A percentile compares a stretch with the other conserved stretches of the same genome.
These are phyloP conservation scores for Rhimphoctona megacephalus DNA, from an alignment of 2,888 invertebrate species.

Conservation along the genomic window DNA sequence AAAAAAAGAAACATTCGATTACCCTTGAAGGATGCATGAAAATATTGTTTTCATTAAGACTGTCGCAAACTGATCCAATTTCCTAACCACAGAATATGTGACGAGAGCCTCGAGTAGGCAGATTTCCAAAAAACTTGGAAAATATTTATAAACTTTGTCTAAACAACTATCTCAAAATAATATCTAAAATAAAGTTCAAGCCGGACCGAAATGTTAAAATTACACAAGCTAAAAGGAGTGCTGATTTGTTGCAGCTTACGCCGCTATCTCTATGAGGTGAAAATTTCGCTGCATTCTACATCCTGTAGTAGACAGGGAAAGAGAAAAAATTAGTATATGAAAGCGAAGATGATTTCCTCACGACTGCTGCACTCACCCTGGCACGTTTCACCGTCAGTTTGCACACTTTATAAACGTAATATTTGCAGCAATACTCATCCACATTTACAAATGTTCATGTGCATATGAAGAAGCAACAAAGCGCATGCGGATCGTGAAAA, in stretches of 20 bases:
- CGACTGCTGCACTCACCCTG: slow-evolving; percentile 42
- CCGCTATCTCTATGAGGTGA: slow-evolving; percentile 1
- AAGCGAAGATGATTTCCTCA: slow-evolving; percentile 55
- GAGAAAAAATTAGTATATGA: slow-evolving; percentile 12
- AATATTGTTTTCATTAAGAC: background rate
- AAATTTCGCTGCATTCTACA: background rate
- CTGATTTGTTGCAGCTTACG: background rate
- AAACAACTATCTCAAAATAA: background rate
- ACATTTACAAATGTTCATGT: background rate
- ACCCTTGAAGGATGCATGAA: background rate
- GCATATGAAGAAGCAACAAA: slow-evolving; percentile 39
- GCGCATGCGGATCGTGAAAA: slow-evolving; percentile 52
- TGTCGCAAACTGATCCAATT: background rate
- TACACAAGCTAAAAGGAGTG: background rate
- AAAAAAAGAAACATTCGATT: background rate
- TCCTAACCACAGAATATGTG: background rate
- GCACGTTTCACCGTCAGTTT: slow-evolving; percentile 33
- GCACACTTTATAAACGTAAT: slow-evolving; percentile 34
- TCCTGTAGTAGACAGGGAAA: background rate
- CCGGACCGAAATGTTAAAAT: background rate
- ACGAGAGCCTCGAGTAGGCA: background rate
- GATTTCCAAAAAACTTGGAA: background rate
- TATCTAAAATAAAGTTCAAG: background rate
- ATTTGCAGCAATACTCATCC: background rate
- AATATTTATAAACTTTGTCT: background rate